These are phyloP conservation scores for Marcusenius ussheri DNA, from an alignment of 2,113 vertebrate genomes.

Conservation along the genomic window DNA sequence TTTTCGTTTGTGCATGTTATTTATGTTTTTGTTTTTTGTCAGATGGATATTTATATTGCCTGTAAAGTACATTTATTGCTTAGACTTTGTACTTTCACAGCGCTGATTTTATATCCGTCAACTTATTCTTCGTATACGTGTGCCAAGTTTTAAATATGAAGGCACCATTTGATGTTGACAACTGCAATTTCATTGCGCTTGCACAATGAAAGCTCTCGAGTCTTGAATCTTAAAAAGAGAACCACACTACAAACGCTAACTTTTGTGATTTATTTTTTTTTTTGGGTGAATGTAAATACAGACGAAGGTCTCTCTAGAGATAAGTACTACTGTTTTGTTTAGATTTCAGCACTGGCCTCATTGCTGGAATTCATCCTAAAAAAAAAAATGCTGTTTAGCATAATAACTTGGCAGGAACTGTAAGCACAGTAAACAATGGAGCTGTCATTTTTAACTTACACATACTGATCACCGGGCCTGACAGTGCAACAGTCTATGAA, in stretches of 20 bases:
- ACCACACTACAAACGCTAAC: not conserved
- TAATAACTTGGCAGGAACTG: not conserved
- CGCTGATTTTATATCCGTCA: not conserved
- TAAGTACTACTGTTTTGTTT: not conserved
- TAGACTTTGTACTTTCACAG: not conserved
- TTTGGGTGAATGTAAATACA: not conserved
- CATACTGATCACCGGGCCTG: not conserved
- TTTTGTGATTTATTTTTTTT: not conserved
- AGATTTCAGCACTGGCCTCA: not conserved
- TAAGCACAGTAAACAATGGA: not conserved
- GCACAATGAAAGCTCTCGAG: not conserved
- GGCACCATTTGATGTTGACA: not conserved
- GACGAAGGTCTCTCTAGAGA: conserved; percentile 11
- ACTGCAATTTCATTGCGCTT: not conserved
- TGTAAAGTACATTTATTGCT: not conserved
- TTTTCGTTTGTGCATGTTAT: not conserved
- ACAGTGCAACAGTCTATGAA: not conserved
- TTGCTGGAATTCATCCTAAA: not conserved
- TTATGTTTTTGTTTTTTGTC: not conserved
- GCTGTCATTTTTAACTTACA: conserved; percentile 1
- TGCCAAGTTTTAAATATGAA: not conserved
- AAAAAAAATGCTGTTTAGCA: not conserved
- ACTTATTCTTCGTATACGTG: not conserved
- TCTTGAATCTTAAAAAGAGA: not conserved
- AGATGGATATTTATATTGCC: not conserved